Conservation (phyloP, 2,113 vertebrate species). For the Salvelinus sp. region DNA sequence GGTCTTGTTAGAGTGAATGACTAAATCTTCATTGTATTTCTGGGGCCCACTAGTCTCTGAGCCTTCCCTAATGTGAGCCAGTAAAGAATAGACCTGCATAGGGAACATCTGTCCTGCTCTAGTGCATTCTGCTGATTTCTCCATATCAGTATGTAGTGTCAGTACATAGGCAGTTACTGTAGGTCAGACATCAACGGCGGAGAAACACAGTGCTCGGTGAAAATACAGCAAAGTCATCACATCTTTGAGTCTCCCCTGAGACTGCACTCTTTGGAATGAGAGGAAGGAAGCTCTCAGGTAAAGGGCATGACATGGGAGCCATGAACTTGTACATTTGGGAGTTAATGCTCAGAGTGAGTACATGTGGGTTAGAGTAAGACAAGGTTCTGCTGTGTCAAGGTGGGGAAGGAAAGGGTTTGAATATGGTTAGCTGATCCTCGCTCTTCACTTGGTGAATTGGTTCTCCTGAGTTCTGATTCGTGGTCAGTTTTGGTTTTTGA, state of each 20-base stretch:
- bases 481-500: too few species aligned
- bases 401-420: too few species aligned
- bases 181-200: neutral
- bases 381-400: too few species aligned
- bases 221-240: slow-evolving; percentile 16
- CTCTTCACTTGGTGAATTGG: too few species aligned
- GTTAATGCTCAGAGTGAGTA: neutral
- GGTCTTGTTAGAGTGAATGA: too few species aligned
- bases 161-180: neutral
- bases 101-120: neutral
- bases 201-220: neutral
- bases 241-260: neutral
- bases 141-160: neutral
- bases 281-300: neutral
- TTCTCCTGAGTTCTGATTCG: too few species aligned
- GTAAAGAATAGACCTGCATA: neutral
- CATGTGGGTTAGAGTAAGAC: neutral
- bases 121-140: neutral
- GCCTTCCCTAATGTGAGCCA: too few species aligned
- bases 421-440: too few species aligned
- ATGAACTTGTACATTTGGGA: too few species aligned
- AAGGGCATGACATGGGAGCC: neutral
- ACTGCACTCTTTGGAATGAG: neutral
- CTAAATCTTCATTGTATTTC: too few species aligned
- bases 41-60: too few species aligned